Base-by-base conservation (phyloP, 1,140 invertebrate species). In the Chrysomallon squamiferum region DNA sequence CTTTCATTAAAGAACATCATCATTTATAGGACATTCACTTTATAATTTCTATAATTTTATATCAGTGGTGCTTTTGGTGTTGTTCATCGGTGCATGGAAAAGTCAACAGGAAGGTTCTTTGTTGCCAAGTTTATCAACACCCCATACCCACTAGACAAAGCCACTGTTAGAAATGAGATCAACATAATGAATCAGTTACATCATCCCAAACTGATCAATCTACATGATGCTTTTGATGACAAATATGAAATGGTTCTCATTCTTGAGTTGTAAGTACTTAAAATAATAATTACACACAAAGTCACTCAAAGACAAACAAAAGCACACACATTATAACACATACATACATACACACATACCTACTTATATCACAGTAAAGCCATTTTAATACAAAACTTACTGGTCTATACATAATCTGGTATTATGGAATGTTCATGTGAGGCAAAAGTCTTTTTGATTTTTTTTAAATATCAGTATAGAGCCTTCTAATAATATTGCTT, bases 231-330 rank as follows among this genome's bases (percentile, higher is more conserved):
- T 0, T 99, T 97, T 84, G 97, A 99, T 85, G 96, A 99, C 83
- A 96, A 98, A 69, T 95, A 99, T 75, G 97, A 99, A 88, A 99
- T 99, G 96, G 94, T 98, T 30, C 89, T 99, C 3, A 97, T 99
- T 68, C 95, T 98, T 74, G 97, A 99, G 89, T 99, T 99, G 95
- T 96, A 89, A 92, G 93, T 85, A 60, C 33, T 62, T n/a, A n/a
- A n/a, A n/a, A n/a, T n/a, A n/a, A n/a, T n/a, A n/a, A n/a, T n/a
- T n/a, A n/a, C n/a, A n/a, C n/a, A n/a, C n/a, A n/a, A n/a, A n/a
- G n/a, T n/a, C n/a, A n/a, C n/a, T n/a, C n/a, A n/a, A n/a, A n/a
- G n/a, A n/a, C n/a, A n/a, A n/a, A n/a, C n/a, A n/a, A n/a, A n/a
- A n/a, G n/a, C n/a, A n/a, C n/a, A n/a, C n/a, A n/a, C n/a, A n/a